Conservation (phyloP, 2,113 vertebrate genomes). For the Shinisaurus crocodilurus region DNA sequence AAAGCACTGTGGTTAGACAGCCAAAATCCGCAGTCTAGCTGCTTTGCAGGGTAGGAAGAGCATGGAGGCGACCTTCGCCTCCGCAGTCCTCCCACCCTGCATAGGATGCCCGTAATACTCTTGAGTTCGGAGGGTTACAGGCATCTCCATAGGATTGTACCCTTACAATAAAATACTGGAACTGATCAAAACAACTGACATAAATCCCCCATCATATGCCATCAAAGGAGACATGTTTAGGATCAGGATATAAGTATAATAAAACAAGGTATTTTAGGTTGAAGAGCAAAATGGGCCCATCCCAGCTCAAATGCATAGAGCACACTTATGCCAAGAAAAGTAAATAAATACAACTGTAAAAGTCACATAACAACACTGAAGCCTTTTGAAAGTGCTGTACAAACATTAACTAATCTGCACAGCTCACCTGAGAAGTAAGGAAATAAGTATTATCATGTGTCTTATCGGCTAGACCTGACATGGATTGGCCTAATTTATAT, state of each 20-base stretch:
- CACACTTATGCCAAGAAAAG: constrained; percentile 41
- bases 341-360: constrained; percentile 55
- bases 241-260: not conserved
- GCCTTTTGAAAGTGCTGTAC: constrained; percentile 38
- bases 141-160: too few species aligned
- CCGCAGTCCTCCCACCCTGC: too few species aligned
- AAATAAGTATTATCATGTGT: constrained; percentile 46
- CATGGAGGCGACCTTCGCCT: too few species aligned
- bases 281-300: not conserved
- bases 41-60: too few species aligned
- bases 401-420: constrained; percentile 60
- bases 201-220: too few species aligned
- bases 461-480: constrained; percentile 54
- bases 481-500: constrained; percentile 56
- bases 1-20: too few species aligned
- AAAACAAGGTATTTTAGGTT: not conserved
- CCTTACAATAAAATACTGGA: too few species aligned
- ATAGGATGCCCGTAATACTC: too few species aligned
- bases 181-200: too few species aligned
- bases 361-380: constrained; percentile 32
- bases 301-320: constrained; percentile 11
- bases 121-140: too few species aligned
- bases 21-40: too few species aligned
- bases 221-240: not conserved
- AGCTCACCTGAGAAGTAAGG: constrained; percentile 49